A percentile compares a stretch with the other conserved stretches of the same genome.
phyloP scores from a whole-genome alignment of 2,797 vertebrate species.

The Phalanger gymnotis region DNA sequence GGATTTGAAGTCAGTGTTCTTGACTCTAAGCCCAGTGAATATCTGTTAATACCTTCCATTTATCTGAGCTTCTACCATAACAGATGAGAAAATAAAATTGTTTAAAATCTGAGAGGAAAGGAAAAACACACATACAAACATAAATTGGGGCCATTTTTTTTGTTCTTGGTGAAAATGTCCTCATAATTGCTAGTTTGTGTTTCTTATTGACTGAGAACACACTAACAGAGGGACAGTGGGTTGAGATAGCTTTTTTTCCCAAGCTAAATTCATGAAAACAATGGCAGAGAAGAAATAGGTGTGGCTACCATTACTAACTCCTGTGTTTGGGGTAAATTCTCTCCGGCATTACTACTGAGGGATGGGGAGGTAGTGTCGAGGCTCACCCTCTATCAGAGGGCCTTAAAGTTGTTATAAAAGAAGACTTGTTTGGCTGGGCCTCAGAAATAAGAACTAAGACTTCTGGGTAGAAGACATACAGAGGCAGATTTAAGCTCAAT shows the following conservation, averaged over 20 bases:
- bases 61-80: neutral
- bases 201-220: neutral
- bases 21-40: neutral
- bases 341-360: neutral
- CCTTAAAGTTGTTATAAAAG: neutral
- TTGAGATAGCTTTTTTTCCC: neutral
- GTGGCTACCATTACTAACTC: neutral
- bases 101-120: neutral
- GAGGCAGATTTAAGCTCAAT: neutral
- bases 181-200: neutral
- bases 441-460: neutral
- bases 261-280: fast-evolving
- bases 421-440: neutral
- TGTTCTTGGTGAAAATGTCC: neutral
- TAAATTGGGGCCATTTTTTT: neutral
- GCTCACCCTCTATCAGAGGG: neutral
- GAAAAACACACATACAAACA: neutral
- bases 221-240: neutral
- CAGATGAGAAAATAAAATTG: conserved; percentile 4
- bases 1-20: neutral
- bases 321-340: neutral
- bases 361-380: neutral
- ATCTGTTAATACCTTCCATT: neutral
- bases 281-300: neutral
- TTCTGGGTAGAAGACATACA: neutral